Percentiles rank a stretch among this genome's conserved stretches.
phyloP scores from a whole-genome alignment of 2,113 vertebrate genomes.

The Bos indicus region DNA sequence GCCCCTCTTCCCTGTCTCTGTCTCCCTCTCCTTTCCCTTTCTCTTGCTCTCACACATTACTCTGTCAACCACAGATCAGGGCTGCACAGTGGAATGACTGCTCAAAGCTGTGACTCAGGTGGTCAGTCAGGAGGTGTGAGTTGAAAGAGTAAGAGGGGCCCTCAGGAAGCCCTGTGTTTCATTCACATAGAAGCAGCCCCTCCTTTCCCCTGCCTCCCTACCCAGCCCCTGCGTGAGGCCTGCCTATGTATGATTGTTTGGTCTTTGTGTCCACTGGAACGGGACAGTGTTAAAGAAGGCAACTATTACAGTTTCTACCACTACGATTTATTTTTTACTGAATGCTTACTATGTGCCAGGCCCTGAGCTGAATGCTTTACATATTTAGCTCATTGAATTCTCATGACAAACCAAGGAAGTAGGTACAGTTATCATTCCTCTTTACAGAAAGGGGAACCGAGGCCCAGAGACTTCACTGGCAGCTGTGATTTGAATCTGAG shows the following conservation, averaged over 20 bases:
- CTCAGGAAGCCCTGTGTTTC: neutral
- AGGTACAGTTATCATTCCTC: neutral
- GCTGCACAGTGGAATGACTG: neutral
- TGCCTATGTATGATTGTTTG: neutral
- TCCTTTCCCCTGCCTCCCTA: neutral
- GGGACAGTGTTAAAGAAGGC: neutral
- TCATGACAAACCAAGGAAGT: neutral
- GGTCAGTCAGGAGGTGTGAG: neutral
- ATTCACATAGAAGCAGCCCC: neutral
- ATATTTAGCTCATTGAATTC: neutral
- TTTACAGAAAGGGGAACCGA: neutral
- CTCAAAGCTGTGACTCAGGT: neutral
- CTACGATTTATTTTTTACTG: neutral
- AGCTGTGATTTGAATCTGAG: neutral
- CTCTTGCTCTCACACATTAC: too few relatives aligned
- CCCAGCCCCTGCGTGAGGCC: fast-evolving
- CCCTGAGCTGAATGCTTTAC: neutral
- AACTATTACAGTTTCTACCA: neutral
- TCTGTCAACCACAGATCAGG: neutral
- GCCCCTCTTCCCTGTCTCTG: neutral
- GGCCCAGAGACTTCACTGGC: neutral
- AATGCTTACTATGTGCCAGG: neutral
- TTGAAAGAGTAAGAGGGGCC: neutral
- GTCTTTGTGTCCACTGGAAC: neutral
- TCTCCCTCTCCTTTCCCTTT: neutral